phyloP scores from a whole-genome alignment of 1,140 invertebrate species.

The Drosophila kepulauana region DNA sequence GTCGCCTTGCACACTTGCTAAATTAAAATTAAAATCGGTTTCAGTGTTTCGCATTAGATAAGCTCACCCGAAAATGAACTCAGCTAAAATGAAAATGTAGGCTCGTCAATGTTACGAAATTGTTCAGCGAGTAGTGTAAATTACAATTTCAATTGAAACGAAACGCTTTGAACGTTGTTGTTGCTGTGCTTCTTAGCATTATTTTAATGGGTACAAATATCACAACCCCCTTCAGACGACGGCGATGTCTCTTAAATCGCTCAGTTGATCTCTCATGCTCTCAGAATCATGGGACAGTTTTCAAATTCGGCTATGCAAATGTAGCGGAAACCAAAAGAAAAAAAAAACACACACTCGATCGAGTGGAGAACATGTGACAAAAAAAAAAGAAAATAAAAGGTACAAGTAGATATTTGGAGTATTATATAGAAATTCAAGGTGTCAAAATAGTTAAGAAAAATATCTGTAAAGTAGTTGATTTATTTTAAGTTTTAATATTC shows the following conservation, averaged over 20 bases:
- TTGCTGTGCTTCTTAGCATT: slow-evolving; percentile 31
- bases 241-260: slow-evolving; percentile 23
- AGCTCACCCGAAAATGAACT: too few species aligned
- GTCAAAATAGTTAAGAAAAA: too few species aligned
- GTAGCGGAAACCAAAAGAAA: slow-evolving; percentile 72
- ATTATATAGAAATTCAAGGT: background rate
- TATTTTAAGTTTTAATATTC: too few species aligned
- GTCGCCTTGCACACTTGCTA: too few species aligned
- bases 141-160: slow-evolving; percentile 47
- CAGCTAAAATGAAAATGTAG: slow-evolving; percentile 1
- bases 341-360: slow-evolving; percentile 52
- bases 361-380: background rate
- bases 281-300: slow-evolving; percentile 2
- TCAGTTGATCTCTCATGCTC: slow-evolving; percentile 3
- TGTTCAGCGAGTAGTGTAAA: slow-evolving; percentile 31
- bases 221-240: background rate
- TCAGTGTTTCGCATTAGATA: too few species aligned
- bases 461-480: too few species aligned
- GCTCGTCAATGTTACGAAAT: slow-evolving; percentile 16
- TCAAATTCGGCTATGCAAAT: slow-evolving; percentile 69
- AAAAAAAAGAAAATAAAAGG: slow-evolving; percentile 3
- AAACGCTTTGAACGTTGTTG: slow-evolving; percentile 15
- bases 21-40: too few species aligned
- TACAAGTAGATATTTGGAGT: slow-evolving; percentile 22
- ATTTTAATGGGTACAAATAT: slow-evolving; percentile 29